Base-by-base conservation (phyloP, 2,797 vertebrate species). In the Acropternis orthonyx region DNA sequence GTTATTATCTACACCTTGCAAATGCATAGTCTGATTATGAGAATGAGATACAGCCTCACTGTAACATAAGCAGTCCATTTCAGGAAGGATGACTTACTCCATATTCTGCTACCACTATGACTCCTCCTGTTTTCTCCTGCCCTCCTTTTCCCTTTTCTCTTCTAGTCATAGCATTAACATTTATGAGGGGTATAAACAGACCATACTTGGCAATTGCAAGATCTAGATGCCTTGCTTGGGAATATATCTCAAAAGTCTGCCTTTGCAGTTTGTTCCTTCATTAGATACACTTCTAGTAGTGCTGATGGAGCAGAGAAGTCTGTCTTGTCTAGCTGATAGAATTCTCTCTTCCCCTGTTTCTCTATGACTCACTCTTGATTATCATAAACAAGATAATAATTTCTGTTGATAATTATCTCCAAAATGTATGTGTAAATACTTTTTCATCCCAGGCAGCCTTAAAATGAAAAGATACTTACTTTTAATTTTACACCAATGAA, bases 181-280 rank as follows among this genome's bases (percentile, higher is more conserved):
- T 95, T 91, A 93, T 49, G 82, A 87, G 80, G 44, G 83, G 48
- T 63, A 90, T 76, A 91, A 95, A 92, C 83, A 96, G 88, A 84
- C 44, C 48, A 63, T 55, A 77, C 37, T 82, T 91, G 93, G 76
- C 63, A 95, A 88, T 61, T 80, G 24, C 58, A 92, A 62, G 54
- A 73, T 63, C 58, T 91, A 87, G 85, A 87, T 90, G 88, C 46
- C 48, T 74, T 89, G 54, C 54, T 69, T 73, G 37, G 71, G 69
- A 93, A 96, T 91, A 8, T 36, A 92, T 78, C 89, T 93, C 71
- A 44, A 85, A 15, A 36, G 62, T 63, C 66, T 75, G 32, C 61
- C 34, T 81, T 59, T 75, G 75, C 2, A 8, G 20, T 81, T 91
- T 91, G 52, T 32, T 80, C 37, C 80, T 87, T 86, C 87, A 82